These are phyloP conservation scores for Acanthoscelides obtectus DNA, from an alignment of 2,888 invertebrate species.

Conservation along the genomic window DNA sequence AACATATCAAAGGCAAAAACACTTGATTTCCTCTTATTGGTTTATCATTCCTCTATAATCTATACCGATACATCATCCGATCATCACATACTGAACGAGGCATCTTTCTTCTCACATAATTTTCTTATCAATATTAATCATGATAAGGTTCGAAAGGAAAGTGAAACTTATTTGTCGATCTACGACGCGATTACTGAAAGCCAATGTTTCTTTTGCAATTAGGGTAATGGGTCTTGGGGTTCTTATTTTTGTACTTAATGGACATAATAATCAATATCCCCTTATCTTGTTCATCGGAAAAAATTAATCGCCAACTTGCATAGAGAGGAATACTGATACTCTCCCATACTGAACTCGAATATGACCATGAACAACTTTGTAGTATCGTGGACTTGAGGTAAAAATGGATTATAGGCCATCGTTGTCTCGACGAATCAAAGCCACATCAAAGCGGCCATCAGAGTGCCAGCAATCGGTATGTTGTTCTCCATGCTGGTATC, in stretches of 20 bases:
- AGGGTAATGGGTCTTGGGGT: not conserved
- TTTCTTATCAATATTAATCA: not conserved
- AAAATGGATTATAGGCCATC: too few species aligned
- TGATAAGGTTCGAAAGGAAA: not conserved
- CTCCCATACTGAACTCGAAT: too few species aligned
- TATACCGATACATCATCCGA: not conserved
- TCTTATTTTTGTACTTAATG: not conserved
- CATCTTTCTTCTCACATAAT: not conserved
- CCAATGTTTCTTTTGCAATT: not conserved
- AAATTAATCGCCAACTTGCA: not conserved
- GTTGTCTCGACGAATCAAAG: too few species aligned
- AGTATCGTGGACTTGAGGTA: too few species aligned
- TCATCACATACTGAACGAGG: not conserved
- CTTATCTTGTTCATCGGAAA: not conserved
- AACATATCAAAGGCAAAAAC: too few species aligned
- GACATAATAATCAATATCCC: not conserved
- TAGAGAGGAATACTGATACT: too few species aligned
- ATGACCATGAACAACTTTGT: too few species aligned
- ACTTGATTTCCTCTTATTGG: too few species aligned
- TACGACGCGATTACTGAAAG: not conserved
- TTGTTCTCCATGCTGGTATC: too few species aligned
- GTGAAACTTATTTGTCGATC: not conserved
- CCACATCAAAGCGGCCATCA: too few species aligned
- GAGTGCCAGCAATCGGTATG: too few species aligned
- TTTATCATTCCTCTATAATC: too few species aligned